phyloP scores from a whole-genome alignment of 2,113 vertebrate genomes.

The Sceloporus undulatus region DNA sequence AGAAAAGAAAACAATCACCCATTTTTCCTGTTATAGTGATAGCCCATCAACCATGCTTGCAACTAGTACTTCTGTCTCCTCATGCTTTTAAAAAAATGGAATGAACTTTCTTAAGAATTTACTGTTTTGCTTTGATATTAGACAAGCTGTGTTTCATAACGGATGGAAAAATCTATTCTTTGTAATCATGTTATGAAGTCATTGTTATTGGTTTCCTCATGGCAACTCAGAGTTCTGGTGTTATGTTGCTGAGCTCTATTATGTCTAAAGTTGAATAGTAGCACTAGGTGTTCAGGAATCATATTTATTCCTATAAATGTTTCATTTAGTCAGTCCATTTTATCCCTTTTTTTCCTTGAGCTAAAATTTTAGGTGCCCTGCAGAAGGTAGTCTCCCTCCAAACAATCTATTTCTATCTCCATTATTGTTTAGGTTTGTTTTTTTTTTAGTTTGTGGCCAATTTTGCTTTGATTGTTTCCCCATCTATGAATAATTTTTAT shows the following conservation, averaged over 20 bases:
- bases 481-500: neutral
- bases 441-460: neutral
- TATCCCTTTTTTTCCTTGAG: neutral
- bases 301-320: neutral
- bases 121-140: neutral
- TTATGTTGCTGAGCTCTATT: slow-evolving; percentile 2
- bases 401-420: neutral
- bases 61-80: neutral
- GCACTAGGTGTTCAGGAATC: neutral
- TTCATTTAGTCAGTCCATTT: slow-evolving; percentile 4
- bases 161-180: neutral
- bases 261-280: slow-evolving; percentile 3
- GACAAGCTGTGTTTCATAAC: slow-evolving; percentile 14
- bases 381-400: neutral
- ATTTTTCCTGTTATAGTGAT: neutral
- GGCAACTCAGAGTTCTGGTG: rapidly evolving
- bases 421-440: neutral
- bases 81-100: neutral
- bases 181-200: neutral
- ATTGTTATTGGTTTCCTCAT: slow-evolving; percentile 4
- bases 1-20: neutral
- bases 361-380: slow-evolving; percentile 4
- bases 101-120: neutral
- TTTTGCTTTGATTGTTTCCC: neutral
- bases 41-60: neutral